Conservation (phyloP, 2,113 vertebrate species). For the Gavialis gangeticus region DNA sequence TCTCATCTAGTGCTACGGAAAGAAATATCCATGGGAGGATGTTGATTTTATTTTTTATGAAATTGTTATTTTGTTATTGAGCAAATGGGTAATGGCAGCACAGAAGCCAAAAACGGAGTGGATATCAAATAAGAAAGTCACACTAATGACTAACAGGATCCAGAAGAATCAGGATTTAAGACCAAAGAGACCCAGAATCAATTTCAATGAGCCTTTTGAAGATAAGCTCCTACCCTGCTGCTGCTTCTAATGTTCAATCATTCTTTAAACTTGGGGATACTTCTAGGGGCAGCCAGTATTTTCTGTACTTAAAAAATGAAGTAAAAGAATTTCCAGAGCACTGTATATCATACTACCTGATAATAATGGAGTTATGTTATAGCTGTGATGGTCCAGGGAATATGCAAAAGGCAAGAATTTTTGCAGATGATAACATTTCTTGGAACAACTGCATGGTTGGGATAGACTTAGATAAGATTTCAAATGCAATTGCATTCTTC, state of each 20-base stretch:
- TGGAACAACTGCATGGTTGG: too few relatives aligned
- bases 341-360: not conserved
- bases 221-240: not conserved
- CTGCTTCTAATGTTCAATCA: not conserved
- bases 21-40: not conserved
- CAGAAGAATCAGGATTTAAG: not conserved
- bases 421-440: too few relatives aligned
- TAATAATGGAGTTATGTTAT: too few relatives aligned
- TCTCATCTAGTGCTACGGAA: not conserved
- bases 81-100: not conserved
- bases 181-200: not conserved
- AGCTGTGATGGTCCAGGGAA: too few relatives aligned
- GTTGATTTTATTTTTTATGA: not conserved
- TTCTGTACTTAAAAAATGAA: not conserved
- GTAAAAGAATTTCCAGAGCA: not conserved
- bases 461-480: too few relatives aligned
- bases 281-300: not conserved
- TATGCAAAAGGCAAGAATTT: too few relatives aligned
- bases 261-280: not conserved
- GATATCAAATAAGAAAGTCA: not conserved
- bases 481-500: too few relatives aligned
- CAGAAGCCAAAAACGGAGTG: not conserved
- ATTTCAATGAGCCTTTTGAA: not conserved
- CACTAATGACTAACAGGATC: accelerated
- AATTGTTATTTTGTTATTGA: not conserved